These are phyloP conservation scores for Labeo rohita DNA, from an alignment of 2,113 vertebrate species.

Conservation along the genomic window DNA sequence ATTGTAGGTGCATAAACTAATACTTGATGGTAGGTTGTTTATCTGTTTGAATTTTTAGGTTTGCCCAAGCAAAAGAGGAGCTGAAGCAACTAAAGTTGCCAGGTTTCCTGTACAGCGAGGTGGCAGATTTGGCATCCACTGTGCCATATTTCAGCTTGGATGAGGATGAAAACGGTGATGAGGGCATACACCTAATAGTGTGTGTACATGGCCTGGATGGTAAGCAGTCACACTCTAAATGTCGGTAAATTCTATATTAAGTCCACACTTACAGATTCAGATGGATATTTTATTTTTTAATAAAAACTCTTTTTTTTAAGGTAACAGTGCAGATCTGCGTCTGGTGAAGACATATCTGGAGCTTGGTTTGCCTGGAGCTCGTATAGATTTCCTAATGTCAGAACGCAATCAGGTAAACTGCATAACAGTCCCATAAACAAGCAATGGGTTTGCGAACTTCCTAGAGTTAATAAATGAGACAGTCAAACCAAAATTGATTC, in stretches of 20 bases:
- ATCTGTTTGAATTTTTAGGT: slow-evolving; percentile 77
- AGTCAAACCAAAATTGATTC: too few relatives aligned
- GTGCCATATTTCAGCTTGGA: slow-evolving; percentile 94
- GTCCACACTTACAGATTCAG: not conserved
- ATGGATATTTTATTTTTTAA: not conserved
- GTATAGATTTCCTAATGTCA: slow-evolving; percentile 98
- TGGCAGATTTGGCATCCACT: slow-evolving; percentile 89
- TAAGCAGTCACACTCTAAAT: slow-evolving; percentile 65
- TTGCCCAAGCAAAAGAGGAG: slow-evolving; percentile 93
- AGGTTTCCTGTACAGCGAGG: slow-evolving; percentile 95
- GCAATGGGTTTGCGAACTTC: not conserved
- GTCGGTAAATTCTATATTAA: not conserved
- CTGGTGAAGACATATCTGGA: slow-evolving; percentile 98
- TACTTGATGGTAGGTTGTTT: not conserved
- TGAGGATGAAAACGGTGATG: slow-evolving; percentile 87
- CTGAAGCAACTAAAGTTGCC: slow-evolving; percentile 90
- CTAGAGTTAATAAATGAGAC: not conserved
- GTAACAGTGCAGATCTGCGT: slow-evolving; percentile 96
- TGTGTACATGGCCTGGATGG: slow-evolving; percentile 97
- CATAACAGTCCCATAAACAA: not conserved
- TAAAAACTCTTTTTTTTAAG: slow-evolving; percentile 64
- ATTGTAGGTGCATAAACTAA: not conserved
- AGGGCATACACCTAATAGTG: slow-evolving; percentile 95
- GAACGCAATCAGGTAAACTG: slow-evolving; percentile 93
- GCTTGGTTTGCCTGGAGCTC: slow-evolving; percentile 92